These are phyloP conservation scores for Lepidurus apus DNA, from an alignment of 1,140 invertebrate species.

Conservation along the genomic window DNA sequence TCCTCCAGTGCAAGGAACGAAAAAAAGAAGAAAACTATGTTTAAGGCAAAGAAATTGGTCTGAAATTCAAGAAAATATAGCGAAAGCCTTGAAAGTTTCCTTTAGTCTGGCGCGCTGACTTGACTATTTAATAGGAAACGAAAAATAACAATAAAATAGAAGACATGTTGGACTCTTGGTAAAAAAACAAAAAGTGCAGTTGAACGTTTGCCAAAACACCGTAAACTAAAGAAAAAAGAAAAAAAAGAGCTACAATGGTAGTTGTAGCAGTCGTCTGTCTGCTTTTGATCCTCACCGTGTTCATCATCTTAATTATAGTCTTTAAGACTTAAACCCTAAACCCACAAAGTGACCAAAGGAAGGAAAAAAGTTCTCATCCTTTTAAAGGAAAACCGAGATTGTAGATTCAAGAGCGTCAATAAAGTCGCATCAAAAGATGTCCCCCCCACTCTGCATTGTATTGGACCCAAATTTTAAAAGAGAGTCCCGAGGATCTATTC, in stretches of 20 bases:
- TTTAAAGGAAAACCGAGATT: not conserved
- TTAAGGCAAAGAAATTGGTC: no score
- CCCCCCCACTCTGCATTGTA: not conserved
- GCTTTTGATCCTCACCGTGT: conserved; percentile 64
- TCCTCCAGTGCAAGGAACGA: not conserved
- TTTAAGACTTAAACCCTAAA: conserved; percentile 59
- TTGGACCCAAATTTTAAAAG: not conserved
- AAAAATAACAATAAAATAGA: no score
- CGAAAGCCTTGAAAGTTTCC: no score
- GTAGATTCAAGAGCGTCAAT: not conserved
- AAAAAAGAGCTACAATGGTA: conserved; percentile 52
- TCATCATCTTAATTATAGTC: conserved; percentile 70
- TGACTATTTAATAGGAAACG: no score
- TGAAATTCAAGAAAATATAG: no score
- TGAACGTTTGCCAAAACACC: no score
- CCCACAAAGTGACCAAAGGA: no score
- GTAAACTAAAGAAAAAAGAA: not conserved
- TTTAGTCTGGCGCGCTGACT: no score
- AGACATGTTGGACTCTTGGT: no score
- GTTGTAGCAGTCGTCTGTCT: conserved; percentile 72
- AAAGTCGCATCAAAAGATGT: not conserved
- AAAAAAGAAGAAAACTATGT: not conserved
- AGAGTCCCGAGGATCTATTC: conserved; percentile 34
- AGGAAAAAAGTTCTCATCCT: conserved; percentile 42
- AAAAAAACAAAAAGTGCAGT: no score